Evolutionary conservation across 2,113 vertebrate genomes (phyloP), one percentile per base, ranked within the genome.

Genomic region (Aplodontia rufa): DNA sequence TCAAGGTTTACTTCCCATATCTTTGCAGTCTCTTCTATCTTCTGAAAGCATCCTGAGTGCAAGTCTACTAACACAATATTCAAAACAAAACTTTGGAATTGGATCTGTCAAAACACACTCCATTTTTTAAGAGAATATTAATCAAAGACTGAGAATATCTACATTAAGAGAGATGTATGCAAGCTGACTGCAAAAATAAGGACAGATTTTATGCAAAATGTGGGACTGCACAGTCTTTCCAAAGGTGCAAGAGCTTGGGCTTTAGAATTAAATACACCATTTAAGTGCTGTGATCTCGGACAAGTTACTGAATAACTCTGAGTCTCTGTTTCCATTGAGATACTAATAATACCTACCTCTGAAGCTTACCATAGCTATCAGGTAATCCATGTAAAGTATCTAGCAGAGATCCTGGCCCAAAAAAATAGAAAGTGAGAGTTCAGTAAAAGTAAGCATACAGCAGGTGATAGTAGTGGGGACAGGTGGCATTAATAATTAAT

Each of bases 41-140:
- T 89, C 66, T 92, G 80, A 71, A 95, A 91, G 51, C 51, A 87
- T 89, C 8, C 22, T 91, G 30, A 19, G 11, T 60, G 0, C 68
- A 74, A 49, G 80, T 79, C 22, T 82, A 40, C 81, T 92, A 45
- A 97, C 4, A 42, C 66, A 51, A 75, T 58, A 42, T 19, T 55
- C 68, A 62, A 83, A 91, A 88, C 69, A 94, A 88, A 94, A 45
- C 4, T 78, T 96, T 66, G 24, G 53, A 74, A 5, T n/a, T 30
- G 66, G 3, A 45, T 10, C 42, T 90, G n/a, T 89, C 64, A 74
- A 94, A 95, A 83, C 17, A 85, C 11, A 55, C 22, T n/a, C 13
- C 12, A 4, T 83, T 82, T 58, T 53, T 96, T 76, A 35, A 64
- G 24, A 86, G 76, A 93, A n/a, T 2, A 45, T 91, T 92, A 74